These are phyloP conservation scores for Malurus melanocephalus DNA, from an alignment of 2,113 vertebrate genomes.

Conservation along the genomic window DNA sequence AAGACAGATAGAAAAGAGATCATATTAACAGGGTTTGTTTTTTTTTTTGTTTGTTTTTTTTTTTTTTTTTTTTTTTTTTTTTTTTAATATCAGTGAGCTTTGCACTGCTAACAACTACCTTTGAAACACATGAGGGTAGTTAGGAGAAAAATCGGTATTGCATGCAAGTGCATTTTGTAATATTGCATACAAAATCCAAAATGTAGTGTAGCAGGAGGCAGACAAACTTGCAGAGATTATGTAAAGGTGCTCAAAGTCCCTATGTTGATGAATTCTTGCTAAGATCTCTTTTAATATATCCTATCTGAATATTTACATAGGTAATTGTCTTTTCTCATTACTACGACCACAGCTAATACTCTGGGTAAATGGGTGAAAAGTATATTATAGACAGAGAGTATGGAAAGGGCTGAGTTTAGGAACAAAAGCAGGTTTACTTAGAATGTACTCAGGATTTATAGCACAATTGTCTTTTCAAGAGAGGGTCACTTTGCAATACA, in stretches of 20 bases:
- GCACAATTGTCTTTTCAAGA: slow-evolving; percentile 7
- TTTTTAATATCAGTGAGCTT: neutral
- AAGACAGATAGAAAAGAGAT: neutral
- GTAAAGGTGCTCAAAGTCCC: neutral
- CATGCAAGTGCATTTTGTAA: neutral
- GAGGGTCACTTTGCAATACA: slow-evolving; percentile 14
- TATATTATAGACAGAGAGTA: neutral
- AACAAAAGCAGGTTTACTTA: slow-evolving; percentile 6
- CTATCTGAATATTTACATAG: neutral
- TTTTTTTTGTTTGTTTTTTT: neutral
- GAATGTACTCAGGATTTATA: slow-evolving; percentile 25
- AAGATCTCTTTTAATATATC: neutral
- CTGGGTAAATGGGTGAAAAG: neutral
- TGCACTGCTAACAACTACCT: neutral
- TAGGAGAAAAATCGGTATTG: neutral
- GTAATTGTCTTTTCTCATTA: neutral
- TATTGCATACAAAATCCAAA: neutral
- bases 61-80: neutral
- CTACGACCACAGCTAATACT: neutral
- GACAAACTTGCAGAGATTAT: neutral
- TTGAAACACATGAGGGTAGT: neutral
- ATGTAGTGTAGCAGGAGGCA: neutral
- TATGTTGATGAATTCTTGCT: neutral
- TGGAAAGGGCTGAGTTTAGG: neutral
- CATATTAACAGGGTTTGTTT: neutral